Conservation (phyloP, 64 coral and sea anemone species). For the Montipora sp. region DNA sequence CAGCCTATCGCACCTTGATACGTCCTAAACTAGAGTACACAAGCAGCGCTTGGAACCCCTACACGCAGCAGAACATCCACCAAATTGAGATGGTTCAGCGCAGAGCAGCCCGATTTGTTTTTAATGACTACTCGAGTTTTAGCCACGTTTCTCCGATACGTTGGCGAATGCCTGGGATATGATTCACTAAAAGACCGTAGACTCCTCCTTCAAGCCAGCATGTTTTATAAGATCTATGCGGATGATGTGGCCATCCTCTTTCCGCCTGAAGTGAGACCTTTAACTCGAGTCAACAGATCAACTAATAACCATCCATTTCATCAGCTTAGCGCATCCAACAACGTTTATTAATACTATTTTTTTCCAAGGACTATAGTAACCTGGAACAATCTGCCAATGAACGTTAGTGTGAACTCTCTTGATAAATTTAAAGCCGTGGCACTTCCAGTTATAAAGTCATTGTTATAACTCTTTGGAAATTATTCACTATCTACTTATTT, state of each 20-base stretch:
- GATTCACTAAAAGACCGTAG: slow-evolving; percentile 8
- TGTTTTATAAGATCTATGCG: slow-evolving; percentile 45
- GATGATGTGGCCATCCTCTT: not conserved
- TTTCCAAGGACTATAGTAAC: no score
- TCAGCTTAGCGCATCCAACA: no score
- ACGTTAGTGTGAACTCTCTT: no score
- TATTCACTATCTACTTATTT: no score
- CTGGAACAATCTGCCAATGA: no score
- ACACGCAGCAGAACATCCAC: slow-evolving; percentile 29
- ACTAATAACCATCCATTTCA: no score
- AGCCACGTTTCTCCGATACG: not conserved
- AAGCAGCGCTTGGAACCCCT: slow-evolving; percentile 28
- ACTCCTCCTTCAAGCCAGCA: not conserved
- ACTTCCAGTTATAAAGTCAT: no score
- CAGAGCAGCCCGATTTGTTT: slow-evolving; percentile 64
- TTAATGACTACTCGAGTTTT: not conserved
- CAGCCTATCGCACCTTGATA: not conserved
- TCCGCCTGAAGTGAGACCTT: not conserved
- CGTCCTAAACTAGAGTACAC: slow-evolving; percentile 45
- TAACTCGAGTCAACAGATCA: no score
- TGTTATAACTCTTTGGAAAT: no score
- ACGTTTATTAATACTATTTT: no score
- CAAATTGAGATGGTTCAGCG: slow-evolving; percentile 50
- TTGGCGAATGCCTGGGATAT: slow-evolving; percentile 12
- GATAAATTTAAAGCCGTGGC: no score